Conservation (phyloP, 1,140 invertebrate species). For the Neotoxoptera formosana region DNA sequence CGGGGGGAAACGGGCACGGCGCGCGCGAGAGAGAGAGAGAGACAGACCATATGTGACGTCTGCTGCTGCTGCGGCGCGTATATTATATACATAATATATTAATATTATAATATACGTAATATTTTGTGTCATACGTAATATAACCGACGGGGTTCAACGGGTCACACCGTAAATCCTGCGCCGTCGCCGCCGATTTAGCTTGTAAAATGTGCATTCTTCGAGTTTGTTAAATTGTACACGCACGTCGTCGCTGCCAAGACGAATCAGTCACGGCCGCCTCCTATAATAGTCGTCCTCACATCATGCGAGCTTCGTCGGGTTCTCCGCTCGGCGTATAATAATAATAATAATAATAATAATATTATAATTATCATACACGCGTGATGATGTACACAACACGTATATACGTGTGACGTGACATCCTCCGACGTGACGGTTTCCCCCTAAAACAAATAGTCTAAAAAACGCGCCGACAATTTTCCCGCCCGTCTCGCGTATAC, state of each 20-base stretch:
- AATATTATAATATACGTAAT: not conserved
- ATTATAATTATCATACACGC: not conserved
- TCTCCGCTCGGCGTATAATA: not conserved
- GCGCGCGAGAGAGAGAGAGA: not conserved
- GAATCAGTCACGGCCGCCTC: conserved; percentile 4
- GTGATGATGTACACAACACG: not conserved
- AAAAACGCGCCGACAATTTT: not conserved
- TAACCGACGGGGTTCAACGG: not conserved
- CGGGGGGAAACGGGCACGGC: not conserved
- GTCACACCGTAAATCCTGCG: conserved; percentile 21
- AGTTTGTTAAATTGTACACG: not conserved
- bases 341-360: not conserved
- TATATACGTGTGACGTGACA: not conserved
- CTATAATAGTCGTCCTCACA: not conserved
- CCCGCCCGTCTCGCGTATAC: not conserved
- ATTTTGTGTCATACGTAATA: not conserved
- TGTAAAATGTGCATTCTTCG: not conserved
- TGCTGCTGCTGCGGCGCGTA: not conserved
- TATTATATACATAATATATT: not conserved
- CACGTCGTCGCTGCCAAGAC: conserved; percentile 16
- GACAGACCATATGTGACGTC: conserved; percentile 16
- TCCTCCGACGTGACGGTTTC: not conserved
- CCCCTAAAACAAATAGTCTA: not conserved
- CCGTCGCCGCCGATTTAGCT: not conserved
- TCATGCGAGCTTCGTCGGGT: not conserved